A percentile compares a stretch with the other conserved stretches of the same genome.
phyloP scores from a whole-genome alignment of 2,888 invertebrate genomes.

The Pollenia angustigena region DNA sequence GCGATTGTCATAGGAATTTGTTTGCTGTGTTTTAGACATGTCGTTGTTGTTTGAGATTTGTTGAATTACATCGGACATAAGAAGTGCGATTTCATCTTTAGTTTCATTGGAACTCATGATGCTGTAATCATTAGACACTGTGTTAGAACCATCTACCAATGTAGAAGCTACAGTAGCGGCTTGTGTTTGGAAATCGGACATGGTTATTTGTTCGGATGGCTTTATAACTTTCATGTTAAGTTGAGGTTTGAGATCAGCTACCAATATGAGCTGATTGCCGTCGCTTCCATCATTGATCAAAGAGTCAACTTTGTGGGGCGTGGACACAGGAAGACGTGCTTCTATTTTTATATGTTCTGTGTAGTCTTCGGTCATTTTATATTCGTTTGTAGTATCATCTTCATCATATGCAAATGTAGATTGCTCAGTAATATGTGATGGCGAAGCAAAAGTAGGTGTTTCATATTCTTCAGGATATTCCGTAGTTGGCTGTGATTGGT shows the following conservation, averaged over 20 bases:
- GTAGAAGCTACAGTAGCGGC: slow-evolving; percentile 84
- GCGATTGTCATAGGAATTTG: slow-evolving; percentile 76
- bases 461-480: not conserved
- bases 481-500: not conserved
- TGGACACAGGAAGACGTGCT: slow-evolving; percentile 35
- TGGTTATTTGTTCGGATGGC: slow-evolving; percentile 80
- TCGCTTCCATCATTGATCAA: slow-evolving; percentile 73
- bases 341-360: slow-evolving; percentile 44
- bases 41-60: slow-evolving; percentile 78
- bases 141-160: slow-evolving; percentile 80
- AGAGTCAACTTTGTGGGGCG: slow-evolving; percentile 74
- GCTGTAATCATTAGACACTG: slow-evolving; percentile 74
- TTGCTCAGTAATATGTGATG: not conserved
- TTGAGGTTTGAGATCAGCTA: slow-evolving; percentile 78
- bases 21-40: slow-evolving; percentile 3
- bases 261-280: slow-evolving; percentile 76
- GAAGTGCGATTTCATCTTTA: slow-evolving; percentile 81
- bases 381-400: slow-evolving; percentile 10
- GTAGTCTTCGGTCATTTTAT: slow-evolving; percentile 45
- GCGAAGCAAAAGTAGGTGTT: not conserved
- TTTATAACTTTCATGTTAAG: slow-evolving; percentile 78
- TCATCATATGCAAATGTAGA: slow-evolving; percentile 30
- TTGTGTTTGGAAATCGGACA: slow-evolving; percentile 83
- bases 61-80: slow-evolving; percentile 82
- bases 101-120: slow-evolving; percentile 80